A percentile compares a stretch with the other conserved stretches of the same genome.
Evolutionary conservation across 2,113 vertebrate species (phyloP).

Genomic region (Alethe castanea): DNA sequence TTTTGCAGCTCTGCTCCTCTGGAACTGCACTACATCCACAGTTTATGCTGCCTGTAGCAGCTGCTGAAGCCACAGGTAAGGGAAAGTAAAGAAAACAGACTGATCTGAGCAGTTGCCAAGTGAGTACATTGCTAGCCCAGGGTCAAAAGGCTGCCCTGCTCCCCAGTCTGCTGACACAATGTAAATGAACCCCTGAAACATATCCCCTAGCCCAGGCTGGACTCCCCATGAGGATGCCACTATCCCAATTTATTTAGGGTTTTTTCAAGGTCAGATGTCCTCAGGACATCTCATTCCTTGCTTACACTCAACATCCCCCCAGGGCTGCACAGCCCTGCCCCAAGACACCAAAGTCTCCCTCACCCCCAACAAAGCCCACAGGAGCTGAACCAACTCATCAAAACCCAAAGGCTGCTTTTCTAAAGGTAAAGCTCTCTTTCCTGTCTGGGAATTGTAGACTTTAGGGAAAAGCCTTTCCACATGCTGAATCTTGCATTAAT

Average conservation of each 20-base stretch:
- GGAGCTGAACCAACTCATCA: not conserved
- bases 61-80: not conserved
- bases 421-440: not conserved
- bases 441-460: not conserved
- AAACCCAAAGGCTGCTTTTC: not conserved
- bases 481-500: not conserved
- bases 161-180: not conserved
- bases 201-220: not conserved
- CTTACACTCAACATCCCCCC: not conserved
- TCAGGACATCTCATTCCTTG: not conserved
- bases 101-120: not conserved
- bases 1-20: not conserved
- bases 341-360: not conserved
- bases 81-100: not conserved
- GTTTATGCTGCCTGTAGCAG: not conserved
- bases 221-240: not conserved
- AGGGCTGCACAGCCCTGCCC: not conserved
- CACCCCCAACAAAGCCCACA: not conserved
- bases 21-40: not conserved
- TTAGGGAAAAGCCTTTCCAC: conserved; percentile 7
- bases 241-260: not conserved
- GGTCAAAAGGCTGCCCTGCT: not conserved
- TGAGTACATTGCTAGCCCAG: not conserved
- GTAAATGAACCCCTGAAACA: not conserved
- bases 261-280: not conserved